Conservation (phyloP, 2,797 vertebrate species). For the Lateolabrax maculatus region DNA sequence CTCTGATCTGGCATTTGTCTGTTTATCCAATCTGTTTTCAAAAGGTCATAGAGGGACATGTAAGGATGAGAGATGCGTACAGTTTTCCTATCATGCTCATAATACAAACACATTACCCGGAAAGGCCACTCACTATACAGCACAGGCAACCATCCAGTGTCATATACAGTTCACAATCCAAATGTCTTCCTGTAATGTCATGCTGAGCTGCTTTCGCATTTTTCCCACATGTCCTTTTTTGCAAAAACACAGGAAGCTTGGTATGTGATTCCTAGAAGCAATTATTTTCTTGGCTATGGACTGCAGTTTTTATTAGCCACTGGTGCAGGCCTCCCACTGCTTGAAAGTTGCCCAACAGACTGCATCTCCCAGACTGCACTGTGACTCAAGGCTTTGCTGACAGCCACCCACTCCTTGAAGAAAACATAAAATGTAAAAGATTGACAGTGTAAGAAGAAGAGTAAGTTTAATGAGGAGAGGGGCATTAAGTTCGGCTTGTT, state of each 20-base stretch:
- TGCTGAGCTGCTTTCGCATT: constrained; percentile 52
- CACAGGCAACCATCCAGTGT: constrained; percentile 29
- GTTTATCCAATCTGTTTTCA: constrained; percentile 21
- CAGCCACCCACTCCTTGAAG: constrained; percentile 36
- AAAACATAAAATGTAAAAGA: constrained; percentile 46
- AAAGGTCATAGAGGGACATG: constrained; percentile 42
- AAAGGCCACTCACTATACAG: background rate
- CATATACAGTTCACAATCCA: constrained; percentile 37
- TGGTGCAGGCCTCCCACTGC: constrained; percentile 64
- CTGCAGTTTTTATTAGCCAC: constrained; percentile 72
- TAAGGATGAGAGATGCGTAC: constrained; percentile 33
- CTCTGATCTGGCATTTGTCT: constrained; percentile 22
- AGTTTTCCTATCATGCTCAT: constrained; percentile 23
- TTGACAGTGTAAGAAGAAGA: constrained; percentile 42
- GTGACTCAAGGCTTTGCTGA: constrained; percentile 75
- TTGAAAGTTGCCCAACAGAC: constrained; percentile 54
- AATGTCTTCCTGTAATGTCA: constrained; percentile 63
- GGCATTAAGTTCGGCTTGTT: constrained; percentile 47
- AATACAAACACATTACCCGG: constrained; percentile 17
- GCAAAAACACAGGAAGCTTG: constrained; percentile 64
- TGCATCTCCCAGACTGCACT: constrained; percentile 67
- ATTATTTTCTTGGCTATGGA: constrained; percentile 78
- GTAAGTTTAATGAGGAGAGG: constrained; percentile 56
- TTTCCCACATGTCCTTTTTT: constrained; percentile 36
- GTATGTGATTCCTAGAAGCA: constrained; percentile 78